Evolutionary conservation across 2,797 vertebrate species (phyloP).

Genomic region (Emydoidea blandingii): DNA sequence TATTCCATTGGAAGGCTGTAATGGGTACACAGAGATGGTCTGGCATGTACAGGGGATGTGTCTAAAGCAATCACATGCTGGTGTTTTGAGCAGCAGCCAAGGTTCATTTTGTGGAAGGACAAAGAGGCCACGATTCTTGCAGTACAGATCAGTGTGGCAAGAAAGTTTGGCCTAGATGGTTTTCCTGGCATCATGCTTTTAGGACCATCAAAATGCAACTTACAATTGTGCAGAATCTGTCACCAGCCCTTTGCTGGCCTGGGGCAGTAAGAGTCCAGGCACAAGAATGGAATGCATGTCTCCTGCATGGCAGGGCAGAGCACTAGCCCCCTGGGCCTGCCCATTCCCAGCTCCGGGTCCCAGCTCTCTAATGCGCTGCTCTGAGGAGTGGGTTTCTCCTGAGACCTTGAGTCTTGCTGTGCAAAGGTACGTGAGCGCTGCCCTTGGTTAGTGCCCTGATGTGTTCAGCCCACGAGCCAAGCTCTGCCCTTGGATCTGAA

Average conservation of each 20-base stretch:
- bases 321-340: neutral
- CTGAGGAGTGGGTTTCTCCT: neutral
- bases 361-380: neutral
- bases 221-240: neutral
- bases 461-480: neutral
- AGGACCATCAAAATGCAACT: neutral
- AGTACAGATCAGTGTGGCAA: neutral
- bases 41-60: neutral
- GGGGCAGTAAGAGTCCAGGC: neutral
- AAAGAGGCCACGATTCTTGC: neutral
- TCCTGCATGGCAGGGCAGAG: neutral
- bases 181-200: neutral
- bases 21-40: neutral
- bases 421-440: neutral
- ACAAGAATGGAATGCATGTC: neutral
- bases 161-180: neutral
- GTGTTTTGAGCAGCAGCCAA: neutral
- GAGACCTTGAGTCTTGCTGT: neutral
- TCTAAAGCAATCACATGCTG: neutral
- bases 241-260: neutral
- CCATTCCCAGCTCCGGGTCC: neutral
- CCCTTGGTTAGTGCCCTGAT: neutral
- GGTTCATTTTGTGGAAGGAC: neutral
- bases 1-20: neutral
- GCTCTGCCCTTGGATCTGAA: neutral